These are phyloP conservation scores for Paratilapia polleni DNA, from an alignment of 2,113 vertebrate genomes.

Conservation along the genomic window DNA sequence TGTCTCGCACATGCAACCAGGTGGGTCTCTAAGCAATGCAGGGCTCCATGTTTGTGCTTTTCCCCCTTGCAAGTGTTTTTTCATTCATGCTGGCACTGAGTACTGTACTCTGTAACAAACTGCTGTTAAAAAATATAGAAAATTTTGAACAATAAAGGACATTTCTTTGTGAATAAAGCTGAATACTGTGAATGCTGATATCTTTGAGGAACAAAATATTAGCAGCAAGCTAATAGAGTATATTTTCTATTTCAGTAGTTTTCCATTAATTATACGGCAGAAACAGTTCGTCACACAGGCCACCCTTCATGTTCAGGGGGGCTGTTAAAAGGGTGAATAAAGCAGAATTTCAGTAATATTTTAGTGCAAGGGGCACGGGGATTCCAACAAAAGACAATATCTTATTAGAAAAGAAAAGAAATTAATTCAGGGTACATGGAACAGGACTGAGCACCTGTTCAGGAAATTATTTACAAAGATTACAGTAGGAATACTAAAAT, in stretches of 20 bases:
- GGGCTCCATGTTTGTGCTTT: not conserved
- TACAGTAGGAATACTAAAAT: no score
- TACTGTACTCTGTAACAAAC: not conserved
- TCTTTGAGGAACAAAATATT: no score
- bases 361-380: no score
- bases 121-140: not conserved
- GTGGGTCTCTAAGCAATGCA: not conserved
- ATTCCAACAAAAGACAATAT: no score
- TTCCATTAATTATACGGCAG: not conserved
- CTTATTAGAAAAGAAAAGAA: no score
- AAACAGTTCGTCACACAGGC: not conserved
- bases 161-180: not conserved
- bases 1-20: not conserved
- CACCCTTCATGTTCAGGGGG: not conserved
- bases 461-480: no score
- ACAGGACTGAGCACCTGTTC: no score
- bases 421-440: no score
- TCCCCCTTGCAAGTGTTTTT: not conserved
- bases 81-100: not conserved
- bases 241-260: not conserved
- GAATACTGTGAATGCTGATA: no score
- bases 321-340: no score
- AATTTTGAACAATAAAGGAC: rapidly evolving
- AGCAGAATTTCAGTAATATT: no score
- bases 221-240: not conserved